Evolutionary conservation across 2,113 vertebrate genomes (phyloP).

Genomic region (Cathartes aura): DNA sequence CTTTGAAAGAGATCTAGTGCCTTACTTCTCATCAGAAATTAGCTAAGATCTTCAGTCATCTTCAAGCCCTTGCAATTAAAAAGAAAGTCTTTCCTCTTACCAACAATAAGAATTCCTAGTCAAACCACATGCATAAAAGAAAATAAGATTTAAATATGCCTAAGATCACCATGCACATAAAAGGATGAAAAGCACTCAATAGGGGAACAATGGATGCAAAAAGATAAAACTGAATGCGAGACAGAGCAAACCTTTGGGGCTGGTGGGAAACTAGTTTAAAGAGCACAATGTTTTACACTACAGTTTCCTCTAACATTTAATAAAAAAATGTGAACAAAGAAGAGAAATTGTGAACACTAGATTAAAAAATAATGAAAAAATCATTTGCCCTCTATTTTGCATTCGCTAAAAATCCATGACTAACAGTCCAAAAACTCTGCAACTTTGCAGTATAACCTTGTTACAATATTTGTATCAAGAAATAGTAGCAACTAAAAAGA

Average conservation of each 20-base stretch:
- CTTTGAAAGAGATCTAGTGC: background rate
- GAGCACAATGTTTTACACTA: background rate
- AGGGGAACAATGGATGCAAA: background rate
- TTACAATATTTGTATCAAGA: background rate
- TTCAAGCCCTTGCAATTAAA: background rate
- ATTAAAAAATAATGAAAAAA: background rate
- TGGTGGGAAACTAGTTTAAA: constrained; percentile 54
- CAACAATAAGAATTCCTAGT: background rate
- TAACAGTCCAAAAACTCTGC: background rate
- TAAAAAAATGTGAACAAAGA: background rate
- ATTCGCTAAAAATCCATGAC: background rate
- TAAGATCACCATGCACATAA: background rate
- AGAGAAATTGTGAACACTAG: background rate
- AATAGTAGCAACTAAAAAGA: background rate
- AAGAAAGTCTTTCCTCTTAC: background rate
- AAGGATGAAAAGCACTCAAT: background rate
- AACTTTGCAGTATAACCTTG: background rate
- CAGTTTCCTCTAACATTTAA: constrained; percentile 16
- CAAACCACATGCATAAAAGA: background rate
- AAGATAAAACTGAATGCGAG: background rate
- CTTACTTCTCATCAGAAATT: background rate
- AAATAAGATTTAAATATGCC: background rate
- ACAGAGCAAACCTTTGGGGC: background rate
- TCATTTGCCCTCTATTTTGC: background rate
- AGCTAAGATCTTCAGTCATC: background rate